These are phyloP conservation scores for Strix aluco DNA, from an alignment of 2,113 vertebrate species.

Conservation along the genomic window DNA sequence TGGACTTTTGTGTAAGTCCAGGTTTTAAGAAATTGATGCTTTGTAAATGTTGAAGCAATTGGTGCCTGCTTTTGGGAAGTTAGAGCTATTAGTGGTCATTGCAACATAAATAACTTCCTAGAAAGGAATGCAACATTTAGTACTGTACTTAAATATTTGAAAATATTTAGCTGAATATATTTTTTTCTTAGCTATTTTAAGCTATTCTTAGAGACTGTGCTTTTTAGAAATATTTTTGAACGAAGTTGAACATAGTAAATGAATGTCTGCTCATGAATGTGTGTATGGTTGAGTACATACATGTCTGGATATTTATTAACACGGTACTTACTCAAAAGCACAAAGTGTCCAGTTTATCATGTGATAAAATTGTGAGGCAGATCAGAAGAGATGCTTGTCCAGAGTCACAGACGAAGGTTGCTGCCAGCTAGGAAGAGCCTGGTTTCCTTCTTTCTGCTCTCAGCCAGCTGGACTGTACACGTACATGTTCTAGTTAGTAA, in stretches of 20 bases:
- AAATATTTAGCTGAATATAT: background rate
- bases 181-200: background rate
- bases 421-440: background rate
- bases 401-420: background rate
- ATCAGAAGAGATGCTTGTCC: background rate
- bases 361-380: background rate
- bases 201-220: background rate
- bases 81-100: background rate
- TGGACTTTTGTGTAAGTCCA: background rate
- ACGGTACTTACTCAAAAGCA: background rate
- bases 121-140: background rate
- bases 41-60: background rate
- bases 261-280: background rate
- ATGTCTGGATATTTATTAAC: background rate
- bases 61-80: background rate
- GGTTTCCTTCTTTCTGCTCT: background rate
- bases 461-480: background rate
- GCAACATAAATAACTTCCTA: background rate
- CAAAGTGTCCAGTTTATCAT: background rate
- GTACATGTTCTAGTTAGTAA: background rate
- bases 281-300: background rate
- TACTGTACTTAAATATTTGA: background rate
- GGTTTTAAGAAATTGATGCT: background rate
- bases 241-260: background rate
- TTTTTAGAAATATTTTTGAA: background rate